Evolutionary conservation across 2,888 invertebrate species (phyloP), one percentile per base, ranked within the genome.

Genomic region (Perizoma flavofasciatum): DNA sequence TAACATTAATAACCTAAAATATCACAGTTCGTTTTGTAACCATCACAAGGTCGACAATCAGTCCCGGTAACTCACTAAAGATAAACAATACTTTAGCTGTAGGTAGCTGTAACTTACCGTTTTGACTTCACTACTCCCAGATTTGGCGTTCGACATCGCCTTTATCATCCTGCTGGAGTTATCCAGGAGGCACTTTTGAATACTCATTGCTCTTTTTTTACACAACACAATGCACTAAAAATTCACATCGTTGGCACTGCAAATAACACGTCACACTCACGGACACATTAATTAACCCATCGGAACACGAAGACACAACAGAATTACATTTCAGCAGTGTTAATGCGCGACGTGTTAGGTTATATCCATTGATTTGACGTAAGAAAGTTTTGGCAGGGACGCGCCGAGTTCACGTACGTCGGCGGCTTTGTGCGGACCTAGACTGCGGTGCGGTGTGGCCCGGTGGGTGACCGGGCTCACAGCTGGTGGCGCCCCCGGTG

Each of bases 301-400:
- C 63, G 70, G 68, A 71, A 68, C 73, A 73, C 61, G 64, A 57
- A 67, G 59, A 75, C 72, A 79, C 72, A 79, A 80, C 75, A 73
- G 74, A 79, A 78, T 88, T 83, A 89, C 90, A 90, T 89, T 83
- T 79, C 83, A 78, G 41, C 68, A 78, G 68, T 70, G 70, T 68
- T 71, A 66, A 64, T 67, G 77, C 82, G 80, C 81, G 79, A 63
- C 72, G 72, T 82, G 80, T 91, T 92, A 92, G 90, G 92, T 92
- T 92, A 91, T 91, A 92, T 91, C 92, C 92, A 92, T 91, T 88
- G 89, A 88, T 87, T 88, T 88, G 88, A 88, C 89, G 90, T 91
- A 91, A 90, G 81, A 92, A 92, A 91, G 90, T 92, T 92, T 91
- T 79, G 76, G 58, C 55, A 47, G 61, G 63, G 68, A 69, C 72